phyloP scores from a whole-genome alignment of 2,888 invertebrate genomes.

The Lithodes maja region DNA sequence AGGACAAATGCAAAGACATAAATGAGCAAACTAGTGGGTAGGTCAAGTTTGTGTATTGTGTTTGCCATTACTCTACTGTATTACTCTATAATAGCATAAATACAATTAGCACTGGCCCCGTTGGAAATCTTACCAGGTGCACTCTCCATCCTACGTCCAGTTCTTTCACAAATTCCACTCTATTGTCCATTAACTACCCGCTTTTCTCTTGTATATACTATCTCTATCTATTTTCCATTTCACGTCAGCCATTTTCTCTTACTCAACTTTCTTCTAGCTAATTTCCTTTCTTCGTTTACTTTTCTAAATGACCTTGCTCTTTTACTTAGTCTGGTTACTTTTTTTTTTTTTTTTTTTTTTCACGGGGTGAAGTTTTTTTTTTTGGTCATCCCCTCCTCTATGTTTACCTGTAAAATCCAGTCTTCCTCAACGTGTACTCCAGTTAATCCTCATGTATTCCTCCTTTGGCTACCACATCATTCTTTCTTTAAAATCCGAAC shows the following conservation, averaged over 20 bases:
- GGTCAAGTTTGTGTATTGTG: background rate
- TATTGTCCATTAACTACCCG: too few species aligned
- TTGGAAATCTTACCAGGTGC: background rate
- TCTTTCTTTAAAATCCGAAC: too few species aligned
- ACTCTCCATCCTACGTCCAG: conserved; percentile 3
- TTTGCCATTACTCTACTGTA: background rate
- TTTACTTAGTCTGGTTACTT: background rate
- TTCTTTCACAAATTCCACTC: too few species aligned
- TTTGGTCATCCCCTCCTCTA: background rate
- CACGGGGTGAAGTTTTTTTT: background rate
- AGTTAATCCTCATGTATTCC: too few species aligned
- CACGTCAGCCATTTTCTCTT: background rate
- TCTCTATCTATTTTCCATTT: conserved; percentile 2
- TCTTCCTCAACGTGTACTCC: too few species aligned
- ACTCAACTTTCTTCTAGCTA: background rate
- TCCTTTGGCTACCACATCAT: too few species aligned
- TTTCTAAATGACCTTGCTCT: background rate
- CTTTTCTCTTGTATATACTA: too few species aligned
- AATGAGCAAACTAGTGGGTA: too few species aligned
- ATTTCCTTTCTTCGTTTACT: background rate
- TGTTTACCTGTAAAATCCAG: background rate
- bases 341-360: background rate
- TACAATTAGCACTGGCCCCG: too few species aligned
- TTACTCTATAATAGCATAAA: background rate
- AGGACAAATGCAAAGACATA: too few species aligned